Evolutionary conservation across 2,888 invertebrate genomes (phyloP).

Genomic region (Polydesmus complanatus): DNA sequence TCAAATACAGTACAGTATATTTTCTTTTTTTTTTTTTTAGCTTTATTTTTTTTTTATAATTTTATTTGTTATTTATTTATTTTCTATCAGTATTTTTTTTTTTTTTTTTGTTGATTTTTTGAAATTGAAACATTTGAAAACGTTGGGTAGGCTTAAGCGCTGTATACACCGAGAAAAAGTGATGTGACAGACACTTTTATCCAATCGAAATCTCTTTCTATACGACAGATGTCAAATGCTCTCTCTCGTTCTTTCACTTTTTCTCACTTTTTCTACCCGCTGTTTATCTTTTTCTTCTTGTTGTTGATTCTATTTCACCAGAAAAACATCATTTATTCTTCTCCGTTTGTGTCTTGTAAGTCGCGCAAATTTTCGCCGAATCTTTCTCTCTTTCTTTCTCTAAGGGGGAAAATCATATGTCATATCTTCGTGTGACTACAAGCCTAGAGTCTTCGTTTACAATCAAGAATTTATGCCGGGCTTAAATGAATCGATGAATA

Average conservation of each 20-base stretch:
- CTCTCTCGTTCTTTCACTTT: not conserved
- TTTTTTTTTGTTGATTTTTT: not conserved
- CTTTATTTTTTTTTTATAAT: too few relatives aligned
- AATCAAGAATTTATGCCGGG: too few relatives aligned
- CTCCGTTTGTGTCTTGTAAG: too few relatives aligned
- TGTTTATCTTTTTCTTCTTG: not conserved
- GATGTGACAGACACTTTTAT: not conserved
- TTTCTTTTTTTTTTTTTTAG: too few relatives aligned
- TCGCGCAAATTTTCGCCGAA: too few relatives aligned
- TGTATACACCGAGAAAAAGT: not conserved
- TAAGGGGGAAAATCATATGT: too few relatives aligned
- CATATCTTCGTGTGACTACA: too few relatives aligned
- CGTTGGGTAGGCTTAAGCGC: not conserved
- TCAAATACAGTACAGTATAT: too few relatives aligned
- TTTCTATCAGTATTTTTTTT: not conserved
- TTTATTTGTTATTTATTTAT: too few relatives aligned
- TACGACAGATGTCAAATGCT: not conserved
- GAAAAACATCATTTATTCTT: not conserved
- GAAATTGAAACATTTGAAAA: not conserved
- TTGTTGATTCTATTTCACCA: not conserved
- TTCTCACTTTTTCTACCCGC: not conserved
- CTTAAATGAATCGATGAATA: too few relatives aligned
- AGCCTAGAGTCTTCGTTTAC: too few relatives aligned
- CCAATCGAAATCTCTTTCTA: not conserved
- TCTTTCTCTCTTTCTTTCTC: too few relatives aligned